Evolutionary conservation across 2,113 vertebrate genomes (phyloP).

Genomic region (Dipodomys merriami): DNA sequence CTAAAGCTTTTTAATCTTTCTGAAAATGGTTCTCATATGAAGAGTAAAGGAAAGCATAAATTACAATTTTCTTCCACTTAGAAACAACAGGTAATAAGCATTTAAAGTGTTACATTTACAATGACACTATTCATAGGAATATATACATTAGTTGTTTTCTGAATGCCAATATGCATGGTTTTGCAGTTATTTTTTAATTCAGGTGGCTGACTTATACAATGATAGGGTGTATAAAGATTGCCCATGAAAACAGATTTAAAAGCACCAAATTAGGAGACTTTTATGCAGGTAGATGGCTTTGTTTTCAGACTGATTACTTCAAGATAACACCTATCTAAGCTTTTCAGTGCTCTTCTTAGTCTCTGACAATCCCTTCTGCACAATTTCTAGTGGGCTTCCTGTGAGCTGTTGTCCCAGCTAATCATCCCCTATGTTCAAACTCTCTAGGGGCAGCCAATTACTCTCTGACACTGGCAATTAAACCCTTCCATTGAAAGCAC

Average conservation of each 20-base stretch:
- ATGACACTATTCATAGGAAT: neutral
- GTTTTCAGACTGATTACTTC: neutral
- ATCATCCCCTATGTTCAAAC: neutral
- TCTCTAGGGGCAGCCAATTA: neutral
- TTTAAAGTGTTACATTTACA: conserved; percentile 10
- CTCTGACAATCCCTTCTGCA: neutral
- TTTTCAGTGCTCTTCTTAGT: neutral
- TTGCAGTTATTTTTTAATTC: conserved; percentile 2
- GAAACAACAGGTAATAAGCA: neutral
- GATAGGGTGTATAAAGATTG: neutral
- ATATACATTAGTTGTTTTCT: neutral
- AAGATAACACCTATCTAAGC: too few species aligned
- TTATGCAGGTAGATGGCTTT: neutral
- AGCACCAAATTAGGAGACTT: neutral
- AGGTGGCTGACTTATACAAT: neutral
- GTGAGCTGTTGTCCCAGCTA: neutral
- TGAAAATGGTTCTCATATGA: neutral
- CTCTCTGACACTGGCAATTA: neutral
- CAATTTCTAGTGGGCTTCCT: neutral
- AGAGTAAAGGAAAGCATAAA: neutral
- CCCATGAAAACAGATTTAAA: neutral
- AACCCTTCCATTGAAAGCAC: neutral
- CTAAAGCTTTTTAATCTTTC: neutral
- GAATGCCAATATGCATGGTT: neutral
- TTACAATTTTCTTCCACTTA: conserved; percentile 2